Percentiles rank a stretch among this genome's conserved stretches.
These are phyloP conservation scores for Himalopsyche kuldschensis DNA, from an alignment of 2,888 invertebrate species.

Conservation along the genomic window DNA sequence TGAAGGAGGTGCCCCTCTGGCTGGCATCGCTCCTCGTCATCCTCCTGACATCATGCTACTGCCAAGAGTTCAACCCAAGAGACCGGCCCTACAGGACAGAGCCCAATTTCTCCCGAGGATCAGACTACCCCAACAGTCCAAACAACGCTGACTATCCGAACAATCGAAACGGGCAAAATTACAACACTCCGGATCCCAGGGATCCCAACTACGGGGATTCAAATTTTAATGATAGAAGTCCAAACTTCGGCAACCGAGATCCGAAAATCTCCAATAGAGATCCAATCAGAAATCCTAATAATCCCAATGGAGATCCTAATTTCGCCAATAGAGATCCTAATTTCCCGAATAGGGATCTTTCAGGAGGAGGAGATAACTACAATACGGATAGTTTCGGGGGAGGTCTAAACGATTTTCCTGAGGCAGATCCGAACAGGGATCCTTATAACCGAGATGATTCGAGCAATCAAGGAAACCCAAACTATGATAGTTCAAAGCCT, in stretches of 20 bases:
- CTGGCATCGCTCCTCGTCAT: not conserved
- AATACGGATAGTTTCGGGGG: slow-evolving; percentile 11
- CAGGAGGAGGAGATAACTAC: not conserved
- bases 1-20: not conserved
- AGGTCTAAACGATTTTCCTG: slow-evolving; percentile 14
- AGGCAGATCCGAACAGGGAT: slow-evolving; percentile 22
- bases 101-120: slow-evolving; percentile 24
- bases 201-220: slow-evolving; percentile 19
- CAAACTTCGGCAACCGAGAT: slow-evolving; percentile 28
- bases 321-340: slow-evolving; percentile 19
- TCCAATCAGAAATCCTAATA: slow-evolving; percentile 7
- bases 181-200: slow-evolving; percentile 22
- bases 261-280: slow-evolving; percentile 13
- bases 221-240: slow-evolving; percentile 5
- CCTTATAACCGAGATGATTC: slow-evolving; percentile 22
- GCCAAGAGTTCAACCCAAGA: not conserved
- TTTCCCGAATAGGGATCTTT: slow-evolving; percentile 12
- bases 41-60: not conserved
- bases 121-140: slow-evolving; percentile 17
- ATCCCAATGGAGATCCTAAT: slow-evolving; percentile 18
- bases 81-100: slow-evolving; percentile 5
- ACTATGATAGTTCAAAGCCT: slow-evolving; percentile 40
- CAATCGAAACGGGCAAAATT: slow-evolving; percentile 15
- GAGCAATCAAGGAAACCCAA: slow-evolving; percentile 12
- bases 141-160: slow-evolving; percentile 23